Evolutionary conservation across 2,888 invertebrate species (phyloP).

Genomic region (Loripinus fragilis): DNA sequence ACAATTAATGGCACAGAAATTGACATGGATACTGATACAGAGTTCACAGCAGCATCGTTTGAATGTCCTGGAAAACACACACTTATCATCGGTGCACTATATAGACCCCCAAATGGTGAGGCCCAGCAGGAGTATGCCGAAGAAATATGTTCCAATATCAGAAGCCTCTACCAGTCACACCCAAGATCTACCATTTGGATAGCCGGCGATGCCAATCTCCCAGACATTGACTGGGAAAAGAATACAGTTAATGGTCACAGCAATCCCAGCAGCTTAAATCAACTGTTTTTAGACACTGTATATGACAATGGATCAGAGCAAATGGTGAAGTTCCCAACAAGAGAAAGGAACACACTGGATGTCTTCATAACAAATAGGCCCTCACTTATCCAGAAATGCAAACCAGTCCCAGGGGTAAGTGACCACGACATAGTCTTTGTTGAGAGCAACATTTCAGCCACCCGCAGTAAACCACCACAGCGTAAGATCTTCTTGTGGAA

Average conservation of each 20-base stretch:
- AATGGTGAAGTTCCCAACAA: not conserved
- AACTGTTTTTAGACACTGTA: too few relatives aligned
- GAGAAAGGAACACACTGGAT: not conserved
- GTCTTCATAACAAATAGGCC: not conserved
- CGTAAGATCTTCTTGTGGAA: too few relatives aligned
- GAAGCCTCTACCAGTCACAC: too few relatives aligned
- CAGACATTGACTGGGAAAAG: not conserved
- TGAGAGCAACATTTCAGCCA: not conserved
- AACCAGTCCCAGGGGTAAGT: not conserved
- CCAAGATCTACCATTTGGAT: too few relatives aligned
- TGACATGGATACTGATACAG: slow-evolving; percentile 19
- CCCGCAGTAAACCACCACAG: not conserved
- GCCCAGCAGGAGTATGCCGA: too few relatives aligned
- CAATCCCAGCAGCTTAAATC: not conserved
- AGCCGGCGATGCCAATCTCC: not conserved
- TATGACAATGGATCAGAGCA: not conserved
- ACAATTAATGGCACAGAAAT: too few relatives aligned
- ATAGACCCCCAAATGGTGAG: slow-evolving; percentile 32
- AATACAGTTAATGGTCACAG: not conserved
- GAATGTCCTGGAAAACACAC: not conserved
- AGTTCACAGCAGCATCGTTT: slow-evolving; percentile 27
- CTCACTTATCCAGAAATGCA: not conserved
- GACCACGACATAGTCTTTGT: not conserved
- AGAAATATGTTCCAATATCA: too few relatives aligned
- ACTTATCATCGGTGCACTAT: slow-evolving; percentile 32